A percentile compares a stretch with the other conserved stretches of the same genome.
phyloP scores from a whole-genome alignment of 2,113 vertebrate genomes.

The Pavo muticus region DNA sequence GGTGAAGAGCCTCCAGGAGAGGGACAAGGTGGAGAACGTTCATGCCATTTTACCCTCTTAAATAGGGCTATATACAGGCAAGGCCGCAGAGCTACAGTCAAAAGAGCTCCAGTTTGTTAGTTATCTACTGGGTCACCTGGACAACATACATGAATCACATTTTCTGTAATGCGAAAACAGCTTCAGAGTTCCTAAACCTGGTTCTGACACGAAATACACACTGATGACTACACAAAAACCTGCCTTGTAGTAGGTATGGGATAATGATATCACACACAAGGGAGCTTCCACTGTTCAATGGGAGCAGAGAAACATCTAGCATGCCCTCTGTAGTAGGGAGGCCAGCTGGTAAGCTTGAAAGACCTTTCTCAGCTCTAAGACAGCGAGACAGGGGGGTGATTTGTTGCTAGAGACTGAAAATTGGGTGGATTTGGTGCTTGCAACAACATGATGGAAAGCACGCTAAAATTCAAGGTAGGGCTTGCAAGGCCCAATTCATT shows the following conservation, averaged over 20 bases:
- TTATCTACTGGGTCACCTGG: neutral
- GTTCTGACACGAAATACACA: neutral
- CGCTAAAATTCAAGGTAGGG: neutral
- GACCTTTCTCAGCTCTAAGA: neutral
- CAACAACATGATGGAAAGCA: neutral
- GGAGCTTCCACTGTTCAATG: neutral
- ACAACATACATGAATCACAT: neutral
- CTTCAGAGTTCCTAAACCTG: fast-evolving
- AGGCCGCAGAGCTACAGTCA: neutral
- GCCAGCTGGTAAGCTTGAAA: neutral
- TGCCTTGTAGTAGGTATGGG: neutral
- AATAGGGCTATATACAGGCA: neutral
- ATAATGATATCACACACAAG: neutral
- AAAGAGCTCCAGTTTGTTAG: neutral
- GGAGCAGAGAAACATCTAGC: neutral
- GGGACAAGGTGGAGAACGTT: neutral
- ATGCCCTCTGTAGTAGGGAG: neutral
- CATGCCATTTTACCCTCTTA: neutral
- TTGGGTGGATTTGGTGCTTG: neutral
- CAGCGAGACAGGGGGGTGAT: neutral
- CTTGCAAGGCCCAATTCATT: neutral
- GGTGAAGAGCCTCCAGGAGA: neutral
- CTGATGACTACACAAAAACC: neutral
- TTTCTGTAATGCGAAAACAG: neutral
- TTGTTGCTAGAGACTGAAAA: neutral